Conservation (phyloP, 2,113 vertebrate genomes). For the Oncorhynchus gorbuscha region DNA sequence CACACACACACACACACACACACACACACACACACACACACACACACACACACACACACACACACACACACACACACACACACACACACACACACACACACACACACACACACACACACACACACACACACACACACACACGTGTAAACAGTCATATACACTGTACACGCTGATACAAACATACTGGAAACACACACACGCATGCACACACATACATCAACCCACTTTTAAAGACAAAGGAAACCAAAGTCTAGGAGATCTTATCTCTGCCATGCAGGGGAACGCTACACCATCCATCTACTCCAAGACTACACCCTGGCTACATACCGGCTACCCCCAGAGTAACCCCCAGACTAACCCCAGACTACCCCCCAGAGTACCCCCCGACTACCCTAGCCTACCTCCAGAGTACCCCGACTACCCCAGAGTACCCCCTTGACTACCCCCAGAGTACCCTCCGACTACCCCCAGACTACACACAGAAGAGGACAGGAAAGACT, state of each 20-base stretch:
- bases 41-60: neutral
- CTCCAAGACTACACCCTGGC: constrained; percentile 12
- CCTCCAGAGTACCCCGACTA: constrained; percentile 15
- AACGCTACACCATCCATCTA: constrained; percentile 45
- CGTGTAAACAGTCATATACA: neutral
- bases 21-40: neutral
- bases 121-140: neutral
- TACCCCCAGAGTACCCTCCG: too few species aligned
- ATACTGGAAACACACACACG: neutral
- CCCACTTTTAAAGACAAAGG: constrained; percentile 51
- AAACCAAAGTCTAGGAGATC: constrained; percentile 89
- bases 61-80: constrained; percentile 10
- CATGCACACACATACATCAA: constrained; percentile 20
- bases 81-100: constrained; percentile 1
- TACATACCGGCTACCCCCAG: neutral
- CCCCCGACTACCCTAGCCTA: too few species aligned
- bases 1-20: constrained; percentile 4
- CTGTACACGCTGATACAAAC: neutral
- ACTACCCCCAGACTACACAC: too few species aligned
- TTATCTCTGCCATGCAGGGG: constrained; percentile 97
- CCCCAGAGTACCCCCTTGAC: fast-evolving
- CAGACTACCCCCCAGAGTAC: too few species aligned
- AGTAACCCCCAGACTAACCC: too few species aligned
- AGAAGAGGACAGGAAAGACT: too few species aligned
- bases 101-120: neutral